A percentile compares a stretch with the other conserved stretches of the same genome.
Evolutionary conservation across 2,113 vertebrate species (phyloP).

Genomic region (Campylorhamphus procurvoides): DNA sequence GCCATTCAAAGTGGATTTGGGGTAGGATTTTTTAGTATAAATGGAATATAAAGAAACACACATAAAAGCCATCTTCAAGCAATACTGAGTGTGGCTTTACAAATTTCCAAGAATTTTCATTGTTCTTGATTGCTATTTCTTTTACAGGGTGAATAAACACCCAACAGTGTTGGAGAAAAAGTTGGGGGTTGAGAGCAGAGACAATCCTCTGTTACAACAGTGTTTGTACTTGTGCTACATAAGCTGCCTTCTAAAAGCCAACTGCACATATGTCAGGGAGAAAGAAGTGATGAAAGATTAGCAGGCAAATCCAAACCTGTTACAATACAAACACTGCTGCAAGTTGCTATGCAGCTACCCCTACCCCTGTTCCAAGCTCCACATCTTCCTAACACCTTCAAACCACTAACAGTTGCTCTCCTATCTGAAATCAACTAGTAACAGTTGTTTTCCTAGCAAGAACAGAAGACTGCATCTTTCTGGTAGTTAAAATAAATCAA

Average conservation of each 20-base stretch:
- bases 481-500: background rate
- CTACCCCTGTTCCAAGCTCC: background rate
- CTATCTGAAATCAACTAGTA: background rate
- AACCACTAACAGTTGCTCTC: background rate
- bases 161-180: background rate
- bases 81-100: background rate
- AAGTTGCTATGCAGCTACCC: background rate
- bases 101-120: background rate
- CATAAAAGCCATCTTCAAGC: background rate
- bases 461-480: background rate
- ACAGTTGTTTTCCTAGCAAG: background rate
- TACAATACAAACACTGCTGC: background rate
- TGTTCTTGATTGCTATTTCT: background rate
- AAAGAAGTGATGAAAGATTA: background rate
- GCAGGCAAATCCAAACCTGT: background rate
- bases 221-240: background rate
- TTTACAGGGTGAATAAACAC: background rate
- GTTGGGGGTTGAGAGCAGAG: fast-evolving
- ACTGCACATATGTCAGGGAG: background rate
- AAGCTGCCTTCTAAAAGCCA: background rate
- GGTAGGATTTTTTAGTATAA: background rate
- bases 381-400: background rate
- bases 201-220: background rate
- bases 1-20: background rate
- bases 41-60: background rate